These are phyloP conservation scores for Phacellophora camtschatica DNA, from an alignment of 30 jellyfish, hydroid and myxozoan genomes.

Conservation along the genomic window DNA sequence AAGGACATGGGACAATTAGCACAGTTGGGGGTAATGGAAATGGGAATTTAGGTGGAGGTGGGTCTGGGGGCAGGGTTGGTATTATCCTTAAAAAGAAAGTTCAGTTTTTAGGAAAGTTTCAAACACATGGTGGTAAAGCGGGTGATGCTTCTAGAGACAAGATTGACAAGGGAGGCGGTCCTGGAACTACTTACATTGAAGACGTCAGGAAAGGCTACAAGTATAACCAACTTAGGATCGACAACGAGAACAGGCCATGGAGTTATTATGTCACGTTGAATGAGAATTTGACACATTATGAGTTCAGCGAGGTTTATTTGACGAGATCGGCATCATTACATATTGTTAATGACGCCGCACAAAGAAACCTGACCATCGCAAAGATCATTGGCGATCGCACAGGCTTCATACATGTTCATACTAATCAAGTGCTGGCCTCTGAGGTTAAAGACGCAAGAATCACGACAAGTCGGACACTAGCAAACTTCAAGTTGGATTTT, in stretches of 20 bases:
- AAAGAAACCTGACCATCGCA: slow-evolving; percentile 44
- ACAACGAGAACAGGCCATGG: slow-evolving; percentile 47
- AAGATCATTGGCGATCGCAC: slow-evolving; percentile 60
- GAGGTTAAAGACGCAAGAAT: slow-evolving; percentile 61
- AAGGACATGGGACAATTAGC: slow-evolving; percentile 60
- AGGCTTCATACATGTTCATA: slow-evolving; percentile 56
- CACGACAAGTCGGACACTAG: slow-evolving; percentile 59
- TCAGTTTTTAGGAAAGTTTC: slow-evolving; percentile 35
- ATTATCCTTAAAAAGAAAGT: slow-evolving; percentile 37
- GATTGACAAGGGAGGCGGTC: slow-evolving; percentile 68
- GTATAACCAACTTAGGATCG: slow-evolving; percentile 48
- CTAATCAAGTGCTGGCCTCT: slow-evolving; percentile 29
- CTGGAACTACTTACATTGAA: slow-evolving; percentile 51
- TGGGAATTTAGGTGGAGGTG: slow-evolving; percentile 63
- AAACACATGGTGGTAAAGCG: slow-evolving; percentile 46
- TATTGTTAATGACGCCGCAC: not conserved
- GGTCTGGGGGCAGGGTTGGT: slow-evolving; percentile 61
- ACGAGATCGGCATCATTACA: slow-evolving; percentile 45
- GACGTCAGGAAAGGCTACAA: slow-evolving; percentile 55
- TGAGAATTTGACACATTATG: slow-evolving; percentile 26
- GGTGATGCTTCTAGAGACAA: slow-evolving; percentile 61
- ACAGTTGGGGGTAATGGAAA: slow-evolving; percentile 60
- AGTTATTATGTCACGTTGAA: slow-evolving; percentile 39
- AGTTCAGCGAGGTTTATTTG: slow-evolving; percentile 56
- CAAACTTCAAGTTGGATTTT: slow-evolving; percentile 48